Evolutionary conservation across 2,888 invertebrate species (phyloP), one percentile per base, ranked within the genome.

Genomic region (Diaprepes abbreviatus): DNA sequence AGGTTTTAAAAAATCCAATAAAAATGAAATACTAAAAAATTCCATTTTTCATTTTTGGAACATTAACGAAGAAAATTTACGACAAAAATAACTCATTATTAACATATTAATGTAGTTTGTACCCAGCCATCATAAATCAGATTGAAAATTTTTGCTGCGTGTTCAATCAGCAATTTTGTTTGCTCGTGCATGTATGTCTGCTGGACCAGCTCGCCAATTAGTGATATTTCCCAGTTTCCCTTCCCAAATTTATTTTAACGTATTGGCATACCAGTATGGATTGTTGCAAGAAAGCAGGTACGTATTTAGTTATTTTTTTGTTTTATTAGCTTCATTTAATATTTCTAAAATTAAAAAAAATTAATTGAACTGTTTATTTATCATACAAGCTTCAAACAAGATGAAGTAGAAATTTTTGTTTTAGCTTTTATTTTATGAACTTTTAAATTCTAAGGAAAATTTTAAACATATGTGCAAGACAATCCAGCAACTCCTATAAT

Each of bases 101-200:
- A 58, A 17, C 58, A 58, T 40, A 58, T 58, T 40, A 58, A 58
- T 58, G 40, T 40, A 58, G 58, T 58, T 28, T 21, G 28, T 58
- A 58, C 5, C 24, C 40, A 24, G 28, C 38, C 21, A 38, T 58
- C 36, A 58, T 57, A 57, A 57, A 57, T 57, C 62, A 48, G 62
- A 57, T 57, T 57, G 19, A 28, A 54, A 40, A 38, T 66, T 60
- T 66, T 59, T 43, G 48, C 50, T 68, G 48, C 48, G 31, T 64
- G 50, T 66, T 66, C 60, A 60, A 60, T 60, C 31, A 50, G 38
- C 35, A 36, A 50, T 55, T 50, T 57, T 66, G 66, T 59, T 50
- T 66, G 52, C 7, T 66, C 66, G 24, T 62, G 59, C 62, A 62
- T 52, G n/a, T 28, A 21, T 48, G 35, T 62, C 63, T 40, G 52